These are phyloP conservation scores for Macrotrachela quadricornifera DNA, from an alignment of 1,140 invertebrate genomes.

Conservation along the genomic window DNA sequence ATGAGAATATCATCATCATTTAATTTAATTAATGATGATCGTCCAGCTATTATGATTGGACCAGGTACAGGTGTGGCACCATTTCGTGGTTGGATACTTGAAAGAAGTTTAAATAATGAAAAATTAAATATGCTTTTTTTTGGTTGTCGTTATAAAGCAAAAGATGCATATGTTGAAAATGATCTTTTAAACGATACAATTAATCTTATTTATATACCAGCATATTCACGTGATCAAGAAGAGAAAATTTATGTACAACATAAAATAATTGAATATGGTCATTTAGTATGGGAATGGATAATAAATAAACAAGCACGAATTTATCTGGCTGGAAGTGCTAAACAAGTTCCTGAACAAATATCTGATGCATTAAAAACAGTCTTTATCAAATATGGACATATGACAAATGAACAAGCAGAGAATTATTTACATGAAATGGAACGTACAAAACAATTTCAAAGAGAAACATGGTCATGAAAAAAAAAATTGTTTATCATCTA, in stretches of 20 bases:
- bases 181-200: conserved; percentile 35
- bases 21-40: conserved; percentile 40
- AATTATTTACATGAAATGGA: too few relatives aligned
- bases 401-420: too few relatives aligned
- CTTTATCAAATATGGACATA: conserved; percentile 12
- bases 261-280: conserved; percentile 43
- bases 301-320: conserved; percentile 41
- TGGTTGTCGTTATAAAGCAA: conserved; percentile 56
- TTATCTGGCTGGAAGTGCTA: conserved; percentile 75
- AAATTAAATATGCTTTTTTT: conserved; percentile 47
- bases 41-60: conserved; percentile 66
- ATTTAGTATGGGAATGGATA: conserved; percentile 44
- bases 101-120: conserved; percentile 28
- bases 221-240: conserved; percentile 66
- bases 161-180: conserved; percentile 58
- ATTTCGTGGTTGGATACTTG: conserved; percentile 60
- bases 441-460: too few relatives aligned
- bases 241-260: conserved; percentile 84
- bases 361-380: conserved; percentile 49
- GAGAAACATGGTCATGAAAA: too few relatives aligned
- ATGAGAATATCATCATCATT: conserved; percentile 32
- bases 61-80: conserved; percentile 88
- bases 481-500: too few relatives aligned
- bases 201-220: conserved; percentile 47
- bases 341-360: conserved; percentile 75